Evolutionary conservation across 37 sponge, comb jelly and placozoan species (phyloP).

Genomic region (Aplysina aerophoba): DNA sequence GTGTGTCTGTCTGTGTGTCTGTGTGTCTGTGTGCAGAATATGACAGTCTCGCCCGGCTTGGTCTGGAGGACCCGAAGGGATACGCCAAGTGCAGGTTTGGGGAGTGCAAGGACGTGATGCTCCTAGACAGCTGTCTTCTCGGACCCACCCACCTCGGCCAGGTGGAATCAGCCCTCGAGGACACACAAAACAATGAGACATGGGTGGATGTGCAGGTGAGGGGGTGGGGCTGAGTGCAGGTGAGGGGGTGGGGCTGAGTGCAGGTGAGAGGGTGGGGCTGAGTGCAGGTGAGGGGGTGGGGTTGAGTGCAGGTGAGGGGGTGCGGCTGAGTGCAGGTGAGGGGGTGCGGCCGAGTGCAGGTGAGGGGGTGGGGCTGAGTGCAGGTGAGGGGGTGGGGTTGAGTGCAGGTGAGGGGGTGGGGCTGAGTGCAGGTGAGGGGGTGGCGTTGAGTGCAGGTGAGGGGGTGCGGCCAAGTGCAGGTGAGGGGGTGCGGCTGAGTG

Average conservation of each 20-base stretch:
- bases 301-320: background rate
- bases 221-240: slow-evolving; percentile 3
- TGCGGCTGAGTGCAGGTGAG: slow-evolving; percentile 73
- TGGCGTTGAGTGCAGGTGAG: slow-evolving; percentile 18
- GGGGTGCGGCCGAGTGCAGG: background rate
- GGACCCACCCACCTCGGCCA: slow-evolving; percentile 43
- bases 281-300: slow-evolving; percentile 24
- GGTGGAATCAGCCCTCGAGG: slow-evolving; percentile 75
- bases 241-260: slow-evolving; percentile 24
- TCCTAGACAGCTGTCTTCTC: slow-evolving; percentile 49
- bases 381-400: background rate
- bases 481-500: slow-evolving; percentile 37
- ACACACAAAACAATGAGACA: slow-evolving; percentile 21
- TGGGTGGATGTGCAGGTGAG: slow-evolving; percentile 84
- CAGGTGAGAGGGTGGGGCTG: background rate
- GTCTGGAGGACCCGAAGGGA: slow-evolving; percentile 65
- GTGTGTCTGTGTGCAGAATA: slow-evolving; percentile 55
- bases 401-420: slow-evolving; percentile 52
- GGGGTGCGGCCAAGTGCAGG: slow-evolving; percentile 48
- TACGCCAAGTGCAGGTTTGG: slow-evolving; percentile 50
- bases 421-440: slow-evolving; percentile 22
- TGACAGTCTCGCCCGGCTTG: slow-evolving; percentile 74
- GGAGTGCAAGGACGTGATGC: slow-evolving; percentile 26
- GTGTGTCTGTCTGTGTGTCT: background rate
- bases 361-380: slow-evolving; percentile 24